Percentiles rank a stretch among this genome's conserved stretches.
These are phyloP conservation scores for Myiozetetes cayanensis DNA, from an alignment of 2,113 vertebrate genomes.

Conservation along the genomic window DNA sequence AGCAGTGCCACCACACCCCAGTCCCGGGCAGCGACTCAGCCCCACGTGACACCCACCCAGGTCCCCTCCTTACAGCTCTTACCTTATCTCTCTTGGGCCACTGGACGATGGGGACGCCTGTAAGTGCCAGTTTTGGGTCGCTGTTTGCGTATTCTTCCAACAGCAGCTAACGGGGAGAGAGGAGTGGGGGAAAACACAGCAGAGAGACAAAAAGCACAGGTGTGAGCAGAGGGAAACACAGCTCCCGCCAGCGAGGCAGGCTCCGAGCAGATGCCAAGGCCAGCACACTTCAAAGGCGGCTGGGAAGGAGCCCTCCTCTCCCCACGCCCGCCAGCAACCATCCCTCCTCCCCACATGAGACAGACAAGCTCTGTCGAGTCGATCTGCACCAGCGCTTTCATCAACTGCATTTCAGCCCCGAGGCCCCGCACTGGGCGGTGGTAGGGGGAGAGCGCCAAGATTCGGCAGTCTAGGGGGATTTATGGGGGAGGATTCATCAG, in stretches of 20 bases:
- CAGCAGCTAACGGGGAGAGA: slow-evolving; percentile 73
- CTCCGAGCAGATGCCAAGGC: background rate
- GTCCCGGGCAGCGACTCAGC: no score
- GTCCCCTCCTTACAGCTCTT: background rate
- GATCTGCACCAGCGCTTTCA: slow-evolving; percentile 3
- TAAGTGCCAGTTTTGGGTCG: slow-evolving; percentile 87
- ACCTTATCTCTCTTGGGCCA: slow-evolving; percentile 93
- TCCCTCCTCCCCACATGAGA: slow-evolving; percentile 3
- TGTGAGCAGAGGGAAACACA: background rate
- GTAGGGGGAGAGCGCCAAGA: background rate
- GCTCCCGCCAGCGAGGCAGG: background rate
- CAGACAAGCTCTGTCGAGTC: slow-evolving; percentile 20
- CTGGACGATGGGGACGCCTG: slow-evolving; percentile 92
- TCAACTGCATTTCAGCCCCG: background rate
- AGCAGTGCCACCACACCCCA: rapidly evolving
- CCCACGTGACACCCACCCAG: rapidly evolving
- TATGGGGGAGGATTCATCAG: rapidly evolving
- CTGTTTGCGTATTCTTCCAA: slow-evolving; percentile 85
- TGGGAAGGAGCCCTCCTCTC: background rate
- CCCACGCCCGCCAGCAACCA: background rate
- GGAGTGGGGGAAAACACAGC: background rate
- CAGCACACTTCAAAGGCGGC: background rate
- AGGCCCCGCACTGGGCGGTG: background rate
- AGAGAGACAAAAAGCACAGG: background rate
- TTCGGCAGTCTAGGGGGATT: background rate